Evolutionary conservation across 2,113 vertebrate species (phyloP).

Genomic region (Rafetus swinhoei): DNA sequence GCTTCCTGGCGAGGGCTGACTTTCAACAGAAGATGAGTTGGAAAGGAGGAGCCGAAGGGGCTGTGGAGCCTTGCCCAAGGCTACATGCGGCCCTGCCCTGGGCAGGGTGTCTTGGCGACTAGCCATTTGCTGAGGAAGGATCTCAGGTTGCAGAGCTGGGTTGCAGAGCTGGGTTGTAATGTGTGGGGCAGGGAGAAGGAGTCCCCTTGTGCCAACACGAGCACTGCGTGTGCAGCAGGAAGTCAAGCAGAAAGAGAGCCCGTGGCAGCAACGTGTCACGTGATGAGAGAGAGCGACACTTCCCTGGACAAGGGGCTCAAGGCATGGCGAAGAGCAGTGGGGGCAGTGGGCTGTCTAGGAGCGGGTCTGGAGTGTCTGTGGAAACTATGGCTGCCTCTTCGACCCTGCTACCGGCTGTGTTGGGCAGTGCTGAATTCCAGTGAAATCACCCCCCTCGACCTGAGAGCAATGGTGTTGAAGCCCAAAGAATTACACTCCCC

Average conservation of each 20-base stretch:
- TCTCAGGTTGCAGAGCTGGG: neutral
- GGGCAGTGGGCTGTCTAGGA: neutral
- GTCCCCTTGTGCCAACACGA: rapidly evolving
- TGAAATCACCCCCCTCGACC: neutral
- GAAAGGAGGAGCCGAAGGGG: neutral
- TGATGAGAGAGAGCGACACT: neutral
- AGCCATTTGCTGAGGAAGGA: neutral
- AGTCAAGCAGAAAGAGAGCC: neutral
- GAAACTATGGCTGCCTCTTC: neutral
- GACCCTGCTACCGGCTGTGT: neutral
- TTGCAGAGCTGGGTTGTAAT: neutral
- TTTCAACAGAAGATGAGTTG: neutral
- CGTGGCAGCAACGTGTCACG: neutral
- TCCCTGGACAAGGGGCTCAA: neutral
- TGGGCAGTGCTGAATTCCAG: neutral
- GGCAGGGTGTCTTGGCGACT: neutral
- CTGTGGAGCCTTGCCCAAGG: neutral
- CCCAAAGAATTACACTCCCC: neutral
- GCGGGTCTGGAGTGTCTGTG: neutral
- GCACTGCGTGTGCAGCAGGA: neutral
- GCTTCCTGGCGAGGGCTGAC: neutral
- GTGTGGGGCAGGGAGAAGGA: neutral
- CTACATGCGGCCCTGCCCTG: neutral
- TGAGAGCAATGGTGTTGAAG: neutral
- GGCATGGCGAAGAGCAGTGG: neutral